Conservation (phyloP, 2,113 vertebrate genomes). For the Etheostoma cragini region DNA sequence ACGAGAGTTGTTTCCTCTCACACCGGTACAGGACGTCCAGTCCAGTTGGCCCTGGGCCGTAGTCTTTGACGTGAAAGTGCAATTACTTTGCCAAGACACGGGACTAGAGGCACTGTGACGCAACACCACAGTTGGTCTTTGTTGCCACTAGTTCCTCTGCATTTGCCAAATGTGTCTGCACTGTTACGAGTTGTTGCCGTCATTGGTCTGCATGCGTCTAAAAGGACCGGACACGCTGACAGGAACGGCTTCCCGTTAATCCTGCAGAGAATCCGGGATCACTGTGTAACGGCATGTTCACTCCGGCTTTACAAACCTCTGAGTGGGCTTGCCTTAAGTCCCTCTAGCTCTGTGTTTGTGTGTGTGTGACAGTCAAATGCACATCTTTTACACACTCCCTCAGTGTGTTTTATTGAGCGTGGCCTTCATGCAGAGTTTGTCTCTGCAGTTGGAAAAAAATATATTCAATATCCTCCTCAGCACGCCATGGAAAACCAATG, state of each 20-base stretch:
- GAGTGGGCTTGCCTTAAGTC: constrained; percentile 37
- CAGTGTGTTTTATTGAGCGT: constrained; percentile 43
- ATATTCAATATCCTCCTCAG: constrained; percentile 46
- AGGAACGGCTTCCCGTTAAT: not conserved
- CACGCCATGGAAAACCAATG: constrained; percentile 20
- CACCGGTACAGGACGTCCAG: too few relatives aligned
- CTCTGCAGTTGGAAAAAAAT: constrained; percentile 21
- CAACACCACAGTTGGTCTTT: too few relatives aligned
- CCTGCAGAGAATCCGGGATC: constrained; percentile 31
- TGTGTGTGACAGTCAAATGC: constrained; percentile 27
- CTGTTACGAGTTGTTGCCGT: not conserved
- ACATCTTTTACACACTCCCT: constrained; percentile 21
- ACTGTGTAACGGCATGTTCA: constrained; percentile 35
- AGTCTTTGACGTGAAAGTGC: too few relatives aligned
- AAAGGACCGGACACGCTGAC: not conserved
- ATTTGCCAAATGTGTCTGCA: too few relatives aligned
- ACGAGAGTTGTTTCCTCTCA: too few relatives aligned
- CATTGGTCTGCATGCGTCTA: not conserved
- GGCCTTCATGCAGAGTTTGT: constrained; percentile 51
- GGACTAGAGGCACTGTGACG: too few relatives aligned
- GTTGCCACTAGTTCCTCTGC: too few relatives aligned
- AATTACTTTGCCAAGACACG: too few relatives aligned
- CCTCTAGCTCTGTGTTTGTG: constrained; percentile 21
- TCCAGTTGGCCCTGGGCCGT: too few relatives aligned
- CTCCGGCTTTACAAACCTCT: constrained; percentile 30